These are phyloP conservation scores for Phylloscopus trochiloides DNA, from an alignment of 2,113 vertebrate genomes.

Conservation along the genomic window DNA sequence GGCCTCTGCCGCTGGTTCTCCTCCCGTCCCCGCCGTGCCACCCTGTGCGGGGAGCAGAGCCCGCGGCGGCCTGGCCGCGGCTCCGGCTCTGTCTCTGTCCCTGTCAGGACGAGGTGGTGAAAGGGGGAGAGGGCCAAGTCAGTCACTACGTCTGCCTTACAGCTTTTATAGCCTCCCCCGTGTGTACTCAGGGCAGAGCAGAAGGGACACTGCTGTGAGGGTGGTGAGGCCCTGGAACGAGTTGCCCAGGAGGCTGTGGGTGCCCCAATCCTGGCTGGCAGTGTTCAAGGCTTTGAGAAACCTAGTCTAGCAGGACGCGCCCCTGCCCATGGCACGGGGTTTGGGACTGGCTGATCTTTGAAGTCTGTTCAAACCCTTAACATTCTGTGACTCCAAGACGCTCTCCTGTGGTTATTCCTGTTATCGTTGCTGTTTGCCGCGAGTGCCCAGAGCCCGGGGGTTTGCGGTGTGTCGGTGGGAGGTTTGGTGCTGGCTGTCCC, in stretches of 20 bases:
- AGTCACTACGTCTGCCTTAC: accelerated
- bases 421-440: accelerated
- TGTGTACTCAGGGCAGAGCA: accelerated
- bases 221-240: not conserved
- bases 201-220: too few species aligned
- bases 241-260: not conserved
- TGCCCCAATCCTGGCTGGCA: not conserved
- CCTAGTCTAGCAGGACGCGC: not conserved
- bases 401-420: accelerated
- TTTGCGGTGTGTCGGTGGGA: not conserved
- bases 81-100: not conserved
- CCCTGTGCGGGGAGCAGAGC: not conserved
- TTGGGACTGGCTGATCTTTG: not conserved
- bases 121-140: not conserved
- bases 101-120: not conserved
- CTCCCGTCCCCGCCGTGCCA: accelerated
- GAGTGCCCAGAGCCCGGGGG: accelerated
- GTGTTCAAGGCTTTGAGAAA: not conserved
- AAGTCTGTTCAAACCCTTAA: not conserved
- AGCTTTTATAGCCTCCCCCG: accelerated
- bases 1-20: not conserved
- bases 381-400: not conserved
- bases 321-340: not conserved
- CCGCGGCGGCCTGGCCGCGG: not conserved
- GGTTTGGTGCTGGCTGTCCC: not conserved